Evolutionary conservation across 2,888 invertebrate genomes (phyloP), one percentile per base, ranked within the genome.

Genomic region (Diaphora mendica): DNA sequence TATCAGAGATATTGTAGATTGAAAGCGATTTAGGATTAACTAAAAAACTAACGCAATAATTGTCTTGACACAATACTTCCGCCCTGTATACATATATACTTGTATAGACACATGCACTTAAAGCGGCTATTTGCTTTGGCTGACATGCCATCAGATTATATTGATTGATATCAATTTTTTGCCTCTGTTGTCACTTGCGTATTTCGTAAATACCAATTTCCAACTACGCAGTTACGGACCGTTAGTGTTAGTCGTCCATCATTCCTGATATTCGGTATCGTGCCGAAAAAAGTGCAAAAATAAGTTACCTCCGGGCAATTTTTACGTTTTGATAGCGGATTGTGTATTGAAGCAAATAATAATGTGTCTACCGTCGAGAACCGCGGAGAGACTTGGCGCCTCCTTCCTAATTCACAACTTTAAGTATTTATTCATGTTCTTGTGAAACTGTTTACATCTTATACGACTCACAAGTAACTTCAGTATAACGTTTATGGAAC

Each of bases 151-250:
- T 87, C 80, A 78, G 83, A 83, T 86, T 83, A 87, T 90, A 92
- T 93, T 92, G 93, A 94, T 93, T 92, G 89, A 88, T 91, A 88
- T 86, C 81, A 88, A 85, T 88, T 90, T 91, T 90, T 88, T 87
- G 85, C 84, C 78, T 85, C 77, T 74, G 75, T 78, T 77, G 80
- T 79, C 78, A 72, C 72, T 71, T 71, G 74, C 79, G 78, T 76
- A 79, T 84, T 78, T 77, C 73, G 78, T 78, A 73, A 80, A 81
- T 79, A 83, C 79, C 76, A 76, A 77, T 76, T 68, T 68, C 64
- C 71, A 77, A 77, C 79, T 82, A 77, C 74, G 80, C 70, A 77
- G 75, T 77, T 82, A 77, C 74, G 81, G 84, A 84, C 81, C 85
- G 84, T 81, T 85, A 86, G 85, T 82, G 83, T 85, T 85, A 85